Percentiles rank a stretch among this genome's conserved stretches.
phyloP scores from a whole-genome alignment of 2,888 invertebrate genomes.

The Phymatocera aterrima region DNA sequence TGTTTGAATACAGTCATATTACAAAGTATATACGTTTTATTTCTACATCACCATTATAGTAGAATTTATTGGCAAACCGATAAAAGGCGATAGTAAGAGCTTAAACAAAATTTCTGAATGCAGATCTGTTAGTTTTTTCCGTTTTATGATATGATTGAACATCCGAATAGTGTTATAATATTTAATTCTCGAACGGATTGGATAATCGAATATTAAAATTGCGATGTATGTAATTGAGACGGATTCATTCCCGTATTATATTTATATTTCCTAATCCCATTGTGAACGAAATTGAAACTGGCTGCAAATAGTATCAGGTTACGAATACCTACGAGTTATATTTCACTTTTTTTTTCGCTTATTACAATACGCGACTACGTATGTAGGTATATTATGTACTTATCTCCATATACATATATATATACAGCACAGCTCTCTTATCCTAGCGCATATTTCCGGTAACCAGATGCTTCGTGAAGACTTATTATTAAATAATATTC shows the following conservation, averaged over 20 bases:
- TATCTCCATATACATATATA: too few relatives aligned
- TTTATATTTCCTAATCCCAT: background rate
- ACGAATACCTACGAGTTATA: background rate
- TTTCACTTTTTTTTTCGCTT: background rate
- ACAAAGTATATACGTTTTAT: too few relatives aligned
- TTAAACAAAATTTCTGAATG: too few relatives aligned
- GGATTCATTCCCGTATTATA: background rate
- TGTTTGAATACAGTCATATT: too few relatives aligned
- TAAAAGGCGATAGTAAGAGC: too few relatives aligned
- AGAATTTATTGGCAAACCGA: too few relatives aligned
- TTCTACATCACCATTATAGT: too few relatives aligned
- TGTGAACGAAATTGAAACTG: conserved; percentile 1
- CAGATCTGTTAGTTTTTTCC: background rate
- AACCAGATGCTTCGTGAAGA: background rate
- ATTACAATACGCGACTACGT: background rate
- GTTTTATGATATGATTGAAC: background rate
- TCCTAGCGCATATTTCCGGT: conserved; percentile 3
- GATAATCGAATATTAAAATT: background rate
- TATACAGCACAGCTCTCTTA: background rate
- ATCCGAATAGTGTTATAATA: background rate
- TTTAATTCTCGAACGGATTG: background rate
- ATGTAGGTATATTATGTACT: too few relatives aligned
- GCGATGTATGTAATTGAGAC: background rate
- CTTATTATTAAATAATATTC: background rate
- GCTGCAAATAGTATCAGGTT: background rate